These are phyloP conservation scores for Hemaris fuciformis DNA, from an alignment of 2,888 invertebrate species.

Conservation along the genomic window DNA sequence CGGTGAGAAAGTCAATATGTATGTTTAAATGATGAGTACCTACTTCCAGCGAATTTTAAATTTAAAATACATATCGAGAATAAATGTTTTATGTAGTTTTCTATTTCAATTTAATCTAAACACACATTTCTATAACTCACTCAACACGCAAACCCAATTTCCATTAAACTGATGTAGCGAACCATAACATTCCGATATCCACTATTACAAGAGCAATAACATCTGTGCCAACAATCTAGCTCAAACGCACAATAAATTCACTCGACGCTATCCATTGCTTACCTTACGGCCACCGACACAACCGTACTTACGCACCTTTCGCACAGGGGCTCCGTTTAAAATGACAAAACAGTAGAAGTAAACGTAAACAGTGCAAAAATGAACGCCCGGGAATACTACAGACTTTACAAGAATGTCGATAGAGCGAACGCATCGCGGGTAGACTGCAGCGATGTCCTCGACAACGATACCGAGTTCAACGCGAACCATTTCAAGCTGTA, in stretches of 20 bases:
- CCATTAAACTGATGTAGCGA: neutral
- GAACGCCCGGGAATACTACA: constrained; percentile 69
- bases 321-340: constrained; percentile 9
- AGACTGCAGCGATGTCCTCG: constrained; percentile 55
- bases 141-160: neutral
- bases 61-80: neutral
- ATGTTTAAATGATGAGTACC: too few species aligned
- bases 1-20: too few species aligned
- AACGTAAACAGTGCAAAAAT: constrained; percentile 34
- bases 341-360: constrained; percentile 7
- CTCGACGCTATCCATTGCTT: constrained; percentile 61
- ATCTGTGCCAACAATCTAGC: constrained; percentile 15
- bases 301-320: constrained; percentile 24
- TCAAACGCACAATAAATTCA: constrained; percentile 20
- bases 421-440: constrained; percentile 25
- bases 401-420: constrained; percentile 55
- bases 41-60: neutral
- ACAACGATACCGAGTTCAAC: constrained; percentile 75
- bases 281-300: constrained; percentile 28
- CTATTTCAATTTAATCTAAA: neutral
- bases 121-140: neutral
- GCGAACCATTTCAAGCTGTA: constrained; percentile 76
- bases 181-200: neutral
- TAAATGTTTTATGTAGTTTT: neutral
- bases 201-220: constrained; percentile 9